Evolutionary conservation across 1,140 invertebrate species (phyloP), one percentile per base, ranked within the genome.

Genomic region (Apis laboriosa): DNA sequence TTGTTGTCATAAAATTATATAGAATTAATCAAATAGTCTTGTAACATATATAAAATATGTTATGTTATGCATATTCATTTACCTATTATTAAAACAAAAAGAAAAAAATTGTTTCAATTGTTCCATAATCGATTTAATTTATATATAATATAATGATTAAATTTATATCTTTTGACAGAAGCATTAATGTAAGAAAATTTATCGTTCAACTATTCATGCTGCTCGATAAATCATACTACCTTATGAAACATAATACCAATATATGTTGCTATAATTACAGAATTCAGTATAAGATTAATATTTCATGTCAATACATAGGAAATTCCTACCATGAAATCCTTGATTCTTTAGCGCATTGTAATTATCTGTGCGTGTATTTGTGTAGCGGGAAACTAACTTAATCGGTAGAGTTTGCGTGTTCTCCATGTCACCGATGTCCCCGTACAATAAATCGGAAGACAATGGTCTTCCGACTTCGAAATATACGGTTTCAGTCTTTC

Each of bases 391-490:
- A 60, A n/a, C 56, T 74, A 74, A 70, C 64, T 88, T 88, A 88
- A 88, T 88, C 87, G 81, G 77, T 58, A 73, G 60, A 86, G 81
- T 88, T 89, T 84, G 87, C 88, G 88, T 89, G 88, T 77, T 70
- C 82, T 78, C 73, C 75, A 86, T 85, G 87, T 86, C 84, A 63
- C 87, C 87, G 87, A 89, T 83, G 79, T 89, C 88, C 79, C 88
- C 88, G 75, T 70, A 15, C 17, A 61, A 56, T 58, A 83, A 68
- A 63, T 61, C 82, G 67, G 43, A 70, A 84, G n/a, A 70, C 64
- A 24, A 61, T 72, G 60, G 70, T 67, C 53, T 43, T 21, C 34
- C 21, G 21, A 11, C 63, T 74, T 12, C 72, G 60, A 88, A 87
- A 78, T 84, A 53, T 58, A 21, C 75, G n/a, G 34, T 9, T 80